phyloP scores from a whole-genome alignment of 2,888 invertebrate genomes.

The Dioctria rufipes region DNA sequence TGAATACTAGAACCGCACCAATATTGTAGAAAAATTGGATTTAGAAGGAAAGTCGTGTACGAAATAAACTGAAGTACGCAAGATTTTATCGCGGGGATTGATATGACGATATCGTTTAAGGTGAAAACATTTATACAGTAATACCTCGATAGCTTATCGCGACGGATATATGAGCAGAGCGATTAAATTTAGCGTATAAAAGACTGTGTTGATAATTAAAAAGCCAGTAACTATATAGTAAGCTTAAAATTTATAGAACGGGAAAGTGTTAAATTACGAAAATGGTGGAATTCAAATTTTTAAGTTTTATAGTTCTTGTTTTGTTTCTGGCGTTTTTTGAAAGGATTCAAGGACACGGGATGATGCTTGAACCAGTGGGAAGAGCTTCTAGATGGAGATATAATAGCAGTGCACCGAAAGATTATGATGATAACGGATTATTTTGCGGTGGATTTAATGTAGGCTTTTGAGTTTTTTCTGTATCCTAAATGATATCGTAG shows the following conservation, averaged over 20 bases:
- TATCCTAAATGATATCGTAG: not conserved
- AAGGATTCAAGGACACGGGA: slow-evolving; percentile 71
- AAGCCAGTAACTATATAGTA: no score
- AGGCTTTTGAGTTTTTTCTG: slow-evolving; percentile 59
- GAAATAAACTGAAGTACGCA: no score
- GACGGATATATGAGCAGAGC: not conserved
- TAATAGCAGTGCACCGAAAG: slow-evolving; percentile 70
- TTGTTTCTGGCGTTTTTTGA: not conserved
- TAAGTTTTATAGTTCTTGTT: not conserved
- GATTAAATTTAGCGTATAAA: slow-evolving; percentile 25
- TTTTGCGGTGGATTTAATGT: slow-evolving; percentile 74
- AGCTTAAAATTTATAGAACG: not conserved
- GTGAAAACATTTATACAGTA: not conserved
- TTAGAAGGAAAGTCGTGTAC: no score
- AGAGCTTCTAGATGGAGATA: slow-evolving; percentile 74
- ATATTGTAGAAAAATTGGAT: no score
- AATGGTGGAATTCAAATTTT: slow-evolving; percentile 5
- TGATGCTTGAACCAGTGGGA: slow-evolving; percentile 73
- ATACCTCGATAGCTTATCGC: slow-evolving; percentile 29
- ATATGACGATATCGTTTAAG: not conserved
- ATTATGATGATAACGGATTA: slow-evolving; percentile 73
- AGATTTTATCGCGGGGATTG: not conserved
- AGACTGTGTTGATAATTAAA: not conserved
- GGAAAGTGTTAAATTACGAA: not conserved
- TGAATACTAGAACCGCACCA: no score